Conservation (phyloP, 2,888 invertebrate species). For the Podabrus alpinus region DNA sequence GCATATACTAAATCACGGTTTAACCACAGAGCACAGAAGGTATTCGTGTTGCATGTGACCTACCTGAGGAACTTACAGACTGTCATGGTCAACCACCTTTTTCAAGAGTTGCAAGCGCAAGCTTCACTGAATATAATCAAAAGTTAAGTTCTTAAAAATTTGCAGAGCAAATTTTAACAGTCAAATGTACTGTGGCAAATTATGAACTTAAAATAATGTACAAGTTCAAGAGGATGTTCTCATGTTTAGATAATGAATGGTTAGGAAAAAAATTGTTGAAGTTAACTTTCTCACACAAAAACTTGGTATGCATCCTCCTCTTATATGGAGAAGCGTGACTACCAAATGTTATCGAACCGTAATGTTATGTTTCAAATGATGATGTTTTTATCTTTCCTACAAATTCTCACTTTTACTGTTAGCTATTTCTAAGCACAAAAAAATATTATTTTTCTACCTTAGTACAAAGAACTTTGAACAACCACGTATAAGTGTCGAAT, state of each 20-base stretch:
- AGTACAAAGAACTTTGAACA: conserved; percentile 12
- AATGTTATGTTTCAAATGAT: conserved; percentile 6
- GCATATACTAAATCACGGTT: conserved; percentile 5
- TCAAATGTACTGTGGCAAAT: neutral
- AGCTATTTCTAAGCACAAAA: neutral
- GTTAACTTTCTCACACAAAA: conserved; percentile 2
- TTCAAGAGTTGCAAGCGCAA: conserved; percentile 1
- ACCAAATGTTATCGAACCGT: conserved; percentile 15
- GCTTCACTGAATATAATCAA: neutral
- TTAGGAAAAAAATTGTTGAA: neutral
- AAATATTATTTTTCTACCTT: neutral
- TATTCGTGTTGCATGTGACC: conserved; percentile 31
- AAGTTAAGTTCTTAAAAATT: neutral
- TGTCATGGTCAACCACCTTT: conserved; percentile 29
- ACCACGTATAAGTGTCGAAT: neutral
- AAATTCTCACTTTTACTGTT: conserved; percentile 17
- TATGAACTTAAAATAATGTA: neutral
- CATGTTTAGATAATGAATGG: conserved; percentile 1
- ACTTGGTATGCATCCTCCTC: conserved; percentile 1
- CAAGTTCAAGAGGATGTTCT: conserved; percentile 1
- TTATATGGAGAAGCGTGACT: conserved; percentile 4
- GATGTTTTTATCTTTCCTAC: conserved; percentile 2
- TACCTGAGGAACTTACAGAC: conserved; percentile 38
- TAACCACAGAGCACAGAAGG: conserved; percentile 12
- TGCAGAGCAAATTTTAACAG: neutral